Evolutionary conservation across 2,797 vertebrate genomes (phyloP).

Genomic region (Amniataba percoides): DNA sequence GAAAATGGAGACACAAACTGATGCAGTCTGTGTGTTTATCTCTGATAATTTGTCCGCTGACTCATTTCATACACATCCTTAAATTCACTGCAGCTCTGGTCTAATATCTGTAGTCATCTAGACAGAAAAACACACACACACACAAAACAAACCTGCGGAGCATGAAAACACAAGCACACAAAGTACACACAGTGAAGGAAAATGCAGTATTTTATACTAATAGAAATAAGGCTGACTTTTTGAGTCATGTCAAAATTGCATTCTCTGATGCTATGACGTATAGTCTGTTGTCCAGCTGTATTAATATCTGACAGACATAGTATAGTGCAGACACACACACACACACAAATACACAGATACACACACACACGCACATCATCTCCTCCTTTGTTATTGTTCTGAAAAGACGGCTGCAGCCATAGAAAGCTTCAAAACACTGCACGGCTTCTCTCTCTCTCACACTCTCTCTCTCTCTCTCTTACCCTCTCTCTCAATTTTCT

Average conservation of each 20-base stretch:
- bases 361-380: constrained; percentile 16
- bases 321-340: background rate
- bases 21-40: background rate
- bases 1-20: background rate
- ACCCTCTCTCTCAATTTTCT: constrained; percentile 1
- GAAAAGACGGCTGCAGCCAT: constrained; percentile 10
- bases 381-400: constrained; percentile 14
- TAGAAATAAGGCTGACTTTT: background rate
- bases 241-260: background rate
- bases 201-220: background rate
- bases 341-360: background rate
- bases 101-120: background rate
- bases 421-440: constrained; percentile 29
- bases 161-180: background rate
- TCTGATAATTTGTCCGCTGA: background rate
- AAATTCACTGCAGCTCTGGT: constrained; percentile 1
- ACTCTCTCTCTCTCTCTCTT: background rate
- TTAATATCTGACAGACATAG: background rate
- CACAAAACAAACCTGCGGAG: too few species aligned
- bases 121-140: background rate
- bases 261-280: constrained; percentile 10
- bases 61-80: background rate
- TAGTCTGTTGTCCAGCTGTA: background rate
- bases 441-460: background rate
- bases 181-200: background rate